Conservation (phyloP, 2,888 invertebrate species). For the Macrophya annulata region DNA sequence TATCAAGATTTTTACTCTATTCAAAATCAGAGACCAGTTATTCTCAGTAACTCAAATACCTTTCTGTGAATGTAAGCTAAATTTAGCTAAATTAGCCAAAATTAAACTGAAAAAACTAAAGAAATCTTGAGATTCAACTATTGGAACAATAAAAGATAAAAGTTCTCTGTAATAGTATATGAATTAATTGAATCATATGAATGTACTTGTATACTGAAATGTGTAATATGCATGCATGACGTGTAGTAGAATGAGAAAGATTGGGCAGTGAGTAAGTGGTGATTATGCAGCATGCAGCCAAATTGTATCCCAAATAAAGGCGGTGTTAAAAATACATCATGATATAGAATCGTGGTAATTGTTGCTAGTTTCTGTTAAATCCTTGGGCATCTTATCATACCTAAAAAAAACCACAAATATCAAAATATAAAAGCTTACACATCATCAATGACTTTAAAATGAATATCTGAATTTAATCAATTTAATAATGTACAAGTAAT, state of each 20-base stretch:
- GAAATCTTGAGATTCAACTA: neutral
- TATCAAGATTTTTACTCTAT: neutral
- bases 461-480: neutral
- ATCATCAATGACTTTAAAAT: neutral
- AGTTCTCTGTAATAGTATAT: constrained; percentile 7
- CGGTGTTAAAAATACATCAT: neutral
- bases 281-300: constrained; percentile 40
- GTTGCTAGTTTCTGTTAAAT: neutral
- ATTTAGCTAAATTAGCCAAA: neutral
- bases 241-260: neutral
- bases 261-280: neutral
- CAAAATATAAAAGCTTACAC: neutral
- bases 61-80: no score
- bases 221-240: constrained; percentile 12
- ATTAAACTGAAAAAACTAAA: neutral
- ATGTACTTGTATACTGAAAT: neutral
- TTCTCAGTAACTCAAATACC: neutral
- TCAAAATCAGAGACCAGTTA: neutral
- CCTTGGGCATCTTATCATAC: neutral
- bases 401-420: neutral
- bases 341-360: constrained; percentile 6
- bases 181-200: neutral
- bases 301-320: constrained; percentile 18
- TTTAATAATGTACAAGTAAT: no score
- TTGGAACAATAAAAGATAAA: neutral